These are phyloP conservation scores for Cotesia chilonis DNA, from an alignment of 1,140 invertebrate species.

Conservation along the genomic window DNA sequence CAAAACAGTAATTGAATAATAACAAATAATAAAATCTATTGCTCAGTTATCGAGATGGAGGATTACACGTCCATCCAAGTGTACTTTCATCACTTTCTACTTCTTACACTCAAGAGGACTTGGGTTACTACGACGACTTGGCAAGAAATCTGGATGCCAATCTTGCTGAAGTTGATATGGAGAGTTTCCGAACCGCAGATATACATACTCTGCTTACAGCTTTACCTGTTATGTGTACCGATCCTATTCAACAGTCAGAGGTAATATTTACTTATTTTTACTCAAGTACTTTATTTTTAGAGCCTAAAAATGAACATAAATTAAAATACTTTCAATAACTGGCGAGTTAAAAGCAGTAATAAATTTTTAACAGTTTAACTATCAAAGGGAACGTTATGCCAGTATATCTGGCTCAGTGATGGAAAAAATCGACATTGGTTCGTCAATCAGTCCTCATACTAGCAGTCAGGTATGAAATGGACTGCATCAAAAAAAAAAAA, in stretches of 20 bases:
- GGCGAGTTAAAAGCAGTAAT: too few relatives aligned
- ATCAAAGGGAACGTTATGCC: constrained; percentile 82
- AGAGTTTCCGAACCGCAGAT: constrained; percentile 90
- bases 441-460: constrained; percentile 76
- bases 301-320: constrained; percentile 15
- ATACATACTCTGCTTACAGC: constrained; percentile 86
- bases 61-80: constrained; percentile 77
- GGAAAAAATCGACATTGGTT: constrained; percentile 81
- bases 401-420: constrained; percentile 83
- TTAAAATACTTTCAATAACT: constrained; percentile 12
- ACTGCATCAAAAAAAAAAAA: constrained; percentile 37
- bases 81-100: constrained; percentile 82
- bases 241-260: constrained; percentile 66
- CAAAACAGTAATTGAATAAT: constrained; percentile 8
- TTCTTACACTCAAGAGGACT: constrained; percentile 78
- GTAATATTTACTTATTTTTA: constrained; percentile 44
- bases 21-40: constrained; percentile 1
- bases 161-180: constrained; percentile 93
- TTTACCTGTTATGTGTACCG: constrained; percentile 75
- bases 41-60: constrained; percentile 78
- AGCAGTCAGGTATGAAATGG: constrained; percentile 72
- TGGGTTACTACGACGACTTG: constrained; percentile 84
- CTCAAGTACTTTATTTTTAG: constrained; percentile 5
- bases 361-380: constrained; percentile 68
- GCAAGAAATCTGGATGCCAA: constrained; percentile 90